Base-by-base conservation (phyloP, 2,888 invertebrate genomes). In the Xylota segnis region DNA sequence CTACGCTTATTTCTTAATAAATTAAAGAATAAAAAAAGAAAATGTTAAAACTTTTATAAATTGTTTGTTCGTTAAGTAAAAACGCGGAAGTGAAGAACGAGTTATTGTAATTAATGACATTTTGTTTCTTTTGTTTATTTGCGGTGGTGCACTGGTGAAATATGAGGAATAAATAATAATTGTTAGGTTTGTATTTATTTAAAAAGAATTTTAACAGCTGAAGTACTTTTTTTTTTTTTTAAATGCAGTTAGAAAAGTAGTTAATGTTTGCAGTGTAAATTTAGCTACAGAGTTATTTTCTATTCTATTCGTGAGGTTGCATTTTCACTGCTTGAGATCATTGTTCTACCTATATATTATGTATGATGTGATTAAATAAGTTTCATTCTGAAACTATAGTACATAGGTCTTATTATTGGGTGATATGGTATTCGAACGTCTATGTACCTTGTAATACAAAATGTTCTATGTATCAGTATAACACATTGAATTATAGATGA, bases 1-100 rank as follows among this genome's bases (percentile, higher is more conserved):
- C 56, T 77, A 71, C 71, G 78, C 74, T 23, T 74, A 74, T 37
- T 50, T 12, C 45, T 54, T 71, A 40, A 40, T 66, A 66, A 66
- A 68, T 50, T 10, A 29, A 45, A 68, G 59, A 37, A 18, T 47
- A 14, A 37, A 45, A 12, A 70, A 34, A 52, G 27, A 9, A 40
- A 40, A 37, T 59, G 23, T 23, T 65, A 14, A 45, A 54, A 68
- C 12, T 59, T 58, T 70, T 66, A 59, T 18, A 40, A 56, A 58
- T 63, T 54, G 34, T 70, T 70, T 71, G 52, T 61, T 70, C 16
- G 40, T 40, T 63, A 23, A 18, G 32, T 70, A 23, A 58, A 27
- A 16, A 37, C 34, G 34, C n/a, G 14, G 54, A 52, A 63, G 27
- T 56, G 14, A 65, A 16, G n/a, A 56, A 18, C 12, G 18, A 63